A percentile compares a stretch with the other conserved stretches of the same genome.
phyloP scores from a whole-genome alignment of 2,888 invertebrate species.

The Gisinianus flammeolus region DNA sequence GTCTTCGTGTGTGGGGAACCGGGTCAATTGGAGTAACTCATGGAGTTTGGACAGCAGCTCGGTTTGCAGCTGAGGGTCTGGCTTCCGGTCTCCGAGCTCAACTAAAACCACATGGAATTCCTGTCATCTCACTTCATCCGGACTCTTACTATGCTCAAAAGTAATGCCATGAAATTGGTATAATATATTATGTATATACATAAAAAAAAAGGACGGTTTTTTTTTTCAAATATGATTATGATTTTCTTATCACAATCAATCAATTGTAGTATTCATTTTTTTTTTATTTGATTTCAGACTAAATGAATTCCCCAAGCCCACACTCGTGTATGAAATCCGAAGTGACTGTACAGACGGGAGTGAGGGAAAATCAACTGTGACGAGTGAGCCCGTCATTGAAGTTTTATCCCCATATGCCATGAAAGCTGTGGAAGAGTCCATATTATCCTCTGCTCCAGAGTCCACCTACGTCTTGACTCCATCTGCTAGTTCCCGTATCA shows the following conservation, averaged over 20 bases:
- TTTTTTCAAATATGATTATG: too few species aligned
- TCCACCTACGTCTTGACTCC: slow-evolving; percentile 54
- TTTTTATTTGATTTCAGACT: slow-evolving; percentile 43
- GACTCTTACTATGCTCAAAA: slow-evolving; percentile 62
- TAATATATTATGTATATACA: not conserved
- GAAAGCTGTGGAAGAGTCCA: slow-evolving; percentile 55
- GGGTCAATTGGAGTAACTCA: slow-evolving; percentile 54
- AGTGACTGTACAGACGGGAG: slow-evolving; percentile 32
- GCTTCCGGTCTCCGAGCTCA: slow-evolving; percentile 56
- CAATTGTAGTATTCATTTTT: not conserved
- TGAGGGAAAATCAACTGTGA: slow-evolving; percentile 23
- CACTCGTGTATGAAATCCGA: slow-evolving; percentile 49
- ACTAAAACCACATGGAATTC: slow-evolving; percentile 69
- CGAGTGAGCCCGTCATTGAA: slow-evolving; percentile 47
- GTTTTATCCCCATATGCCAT: slow-evolving; percentile 56
- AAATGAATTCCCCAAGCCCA: slow-evolving; percentile 55
- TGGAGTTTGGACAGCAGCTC: slow-evolving; percentile 56
- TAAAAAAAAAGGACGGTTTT: not conserved
- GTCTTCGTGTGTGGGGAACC: slow-evolving; percentile 57
- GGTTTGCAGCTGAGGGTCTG: slow-evolving; percentile 53
- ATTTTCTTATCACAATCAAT: not conserved
- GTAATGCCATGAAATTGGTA: slow-evolving; percentile 33
- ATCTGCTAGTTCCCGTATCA: slow-evolving; percentile 55
- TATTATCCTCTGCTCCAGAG: slow-evolving; percentile 45
- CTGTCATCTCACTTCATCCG: slow-evolving; percentile 77